Percentiles rank a stretch among this genome's conserved stretches.
Conservation (phyloP, 1,140 invertebrate genomes). For the Drosophila yakuba region DNA sequence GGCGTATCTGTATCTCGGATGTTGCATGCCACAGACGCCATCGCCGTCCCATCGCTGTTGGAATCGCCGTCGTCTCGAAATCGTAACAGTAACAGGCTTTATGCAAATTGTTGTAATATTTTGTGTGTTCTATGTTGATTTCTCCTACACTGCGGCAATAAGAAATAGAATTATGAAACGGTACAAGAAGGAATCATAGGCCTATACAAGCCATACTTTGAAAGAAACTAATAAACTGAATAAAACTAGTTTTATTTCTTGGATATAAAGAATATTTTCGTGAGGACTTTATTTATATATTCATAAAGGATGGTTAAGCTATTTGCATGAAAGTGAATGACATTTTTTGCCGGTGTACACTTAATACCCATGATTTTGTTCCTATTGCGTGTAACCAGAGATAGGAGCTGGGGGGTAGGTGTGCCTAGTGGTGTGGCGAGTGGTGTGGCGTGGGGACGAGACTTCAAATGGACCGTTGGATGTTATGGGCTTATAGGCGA, state of each 20-base stretch:
- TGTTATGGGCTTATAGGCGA: slow-evolving; percentile 60
- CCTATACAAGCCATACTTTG: too few species aligned
- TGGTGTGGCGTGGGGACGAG: slow-evolving; percentile 15
- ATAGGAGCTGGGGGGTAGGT: slow-evolving; percentile 14
- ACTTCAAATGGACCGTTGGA: slow-evolving; percentile 58
- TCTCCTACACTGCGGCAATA: neutral
- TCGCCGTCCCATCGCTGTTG: slow-evolving; percentile 49
- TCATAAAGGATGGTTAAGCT: too few species aligned
- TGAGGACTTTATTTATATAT: too few species aligned
- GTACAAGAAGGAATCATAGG: too few species aligned
- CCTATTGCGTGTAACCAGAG: slow-evolving; percentile 41
- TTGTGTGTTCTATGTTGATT: slow-evolving; percentile 44
- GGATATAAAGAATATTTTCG: too few species aligned
- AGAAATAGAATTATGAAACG: neutral
- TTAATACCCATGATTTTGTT: slow-evolving; percentile 29
- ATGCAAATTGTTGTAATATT: slow-evolving; percentile 83
- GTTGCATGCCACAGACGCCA: slow-evolving; percentile 61
- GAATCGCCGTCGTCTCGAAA: slow-evolving; percentile 48
- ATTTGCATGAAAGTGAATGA: neutral
- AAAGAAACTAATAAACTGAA: too few species aligned
- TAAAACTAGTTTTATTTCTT: too few species aligned
- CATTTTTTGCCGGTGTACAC: neutral
- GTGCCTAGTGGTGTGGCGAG: slow-evolving; percentile 3
- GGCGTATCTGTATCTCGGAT: slow-evolving; percentile 75
- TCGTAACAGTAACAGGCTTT: slow-evolving; percentile 77